Base-by-base conservation (phyloP, 2,888 invertebrate genomes). In the Agonum fuliginosum region DNA sequence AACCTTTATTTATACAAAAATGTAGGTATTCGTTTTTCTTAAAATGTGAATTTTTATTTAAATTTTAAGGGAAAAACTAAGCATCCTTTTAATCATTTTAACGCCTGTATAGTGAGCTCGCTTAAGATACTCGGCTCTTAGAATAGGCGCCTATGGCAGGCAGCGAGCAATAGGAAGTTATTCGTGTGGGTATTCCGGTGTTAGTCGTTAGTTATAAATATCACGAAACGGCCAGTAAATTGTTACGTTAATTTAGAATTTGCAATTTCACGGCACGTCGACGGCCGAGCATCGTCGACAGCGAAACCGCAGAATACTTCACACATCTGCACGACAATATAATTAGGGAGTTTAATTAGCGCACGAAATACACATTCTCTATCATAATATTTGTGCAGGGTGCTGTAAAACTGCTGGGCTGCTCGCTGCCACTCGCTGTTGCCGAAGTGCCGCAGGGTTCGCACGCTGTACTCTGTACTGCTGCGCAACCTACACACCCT, bases 341-440 rank as follows among this genome's bases (percentile, higher is more conserved):
- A 75, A 75, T 75, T 75, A 75, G 67, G 62, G 75, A 75, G 67
- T 75, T 75, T 75, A 75, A 75, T 75, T 75, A 75, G 75, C 67
- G 67, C 65, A 75, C 75, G 65, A 75, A 75, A 75, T 75, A 75
- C 75, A 75, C 67, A 67, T 75, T 75, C 75, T 75, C 75, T 75
- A 75, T 75, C 75, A 75, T 75, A 75, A 75, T 75, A 75, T 75
- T 75, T 75, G 65, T 75, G 75, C 75, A 75, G 51, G 51, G 75
- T 48, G 48, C 67, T 51, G 67, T 75, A 75, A 75, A 75, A 75
- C 51, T 75, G 67, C 46, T 58, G 72, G 51, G 72, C 54, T 54
- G 67, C 65, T 34, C 3, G 30, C 65, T 65, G 65, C 65, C 12
- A n/a, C 22, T 19, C 27, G 54, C 27, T 54, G n/a, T 24, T 22